A percentile compares a stretch with the other conserved stretches of the same genome.
These are phyloP conservation scores for Pseudocheirus occidentalis DNA, from an alignment of 2,797 vertebrate genomes.

Conservation along the genomic window DNA sequence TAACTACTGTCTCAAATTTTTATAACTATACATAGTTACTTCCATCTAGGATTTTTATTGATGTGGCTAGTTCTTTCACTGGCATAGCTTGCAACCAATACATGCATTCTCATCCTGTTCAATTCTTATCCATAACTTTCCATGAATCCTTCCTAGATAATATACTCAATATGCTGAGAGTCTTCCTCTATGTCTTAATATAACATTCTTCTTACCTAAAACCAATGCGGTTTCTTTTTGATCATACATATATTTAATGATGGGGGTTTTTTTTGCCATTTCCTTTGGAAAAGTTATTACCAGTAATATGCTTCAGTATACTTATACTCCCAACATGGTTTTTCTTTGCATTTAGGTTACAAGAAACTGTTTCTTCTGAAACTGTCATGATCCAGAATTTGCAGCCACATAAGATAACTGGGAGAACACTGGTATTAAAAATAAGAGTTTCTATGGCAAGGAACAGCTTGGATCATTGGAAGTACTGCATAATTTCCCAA, in stretches of 20 bases:
- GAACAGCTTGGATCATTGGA: not conserved
- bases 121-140: not conserved
- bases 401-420: not conserved
- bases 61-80: not conserved
- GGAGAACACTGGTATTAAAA: not conserved
- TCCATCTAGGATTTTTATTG: not conserved
- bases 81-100: not conserved
- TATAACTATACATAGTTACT: not conserved
- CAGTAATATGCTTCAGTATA: not conserved
- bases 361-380: not conserved
- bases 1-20: not conserved
- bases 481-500: not conserved
- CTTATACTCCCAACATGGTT: not conserved
- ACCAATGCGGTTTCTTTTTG: not conserved
- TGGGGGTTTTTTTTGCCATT: not conserved
- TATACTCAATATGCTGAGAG: not conserved
- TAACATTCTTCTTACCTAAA: not conserved
- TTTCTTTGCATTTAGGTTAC: not conserved
- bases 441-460: not conserved
- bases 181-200: not conserved
- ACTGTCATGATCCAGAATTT: not conserved
- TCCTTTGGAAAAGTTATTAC: not conserved
- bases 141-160: not conserved
- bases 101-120: not conserved
- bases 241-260: not conserved